These are phyloP conservation scores for Timandra comae DNA, from an alignment of 2,888 invertebrate species.

Conservation along the genomic window DNA sequence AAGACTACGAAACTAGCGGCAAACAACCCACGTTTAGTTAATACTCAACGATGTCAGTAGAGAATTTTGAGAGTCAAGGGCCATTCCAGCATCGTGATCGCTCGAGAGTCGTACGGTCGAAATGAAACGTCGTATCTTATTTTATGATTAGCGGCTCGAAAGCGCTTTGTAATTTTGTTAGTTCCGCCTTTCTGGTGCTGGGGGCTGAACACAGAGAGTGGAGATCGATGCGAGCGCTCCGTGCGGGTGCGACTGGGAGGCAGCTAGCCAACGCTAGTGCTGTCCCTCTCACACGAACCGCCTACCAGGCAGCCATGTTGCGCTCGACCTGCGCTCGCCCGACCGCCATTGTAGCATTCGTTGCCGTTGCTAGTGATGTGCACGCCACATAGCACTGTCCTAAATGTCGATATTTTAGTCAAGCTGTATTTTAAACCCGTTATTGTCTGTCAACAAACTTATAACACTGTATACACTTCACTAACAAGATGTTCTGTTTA, in stretches of 20 bases:
- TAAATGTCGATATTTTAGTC: no score
- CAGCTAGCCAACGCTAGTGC: constrained; percentile 43
- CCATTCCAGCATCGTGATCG: constrained; percentile 74
- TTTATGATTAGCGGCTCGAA: constrained; percentile 78
- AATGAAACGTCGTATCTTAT: constrained; percentile 78
- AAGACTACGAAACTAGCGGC: constrained; percentile 50
- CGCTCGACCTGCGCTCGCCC: constrained; percentile 76
- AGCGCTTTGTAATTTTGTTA: constrained; percentile 78
- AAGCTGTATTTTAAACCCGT: no score
- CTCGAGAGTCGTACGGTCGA: constrained; percentile 74
- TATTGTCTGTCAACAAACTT: no score
- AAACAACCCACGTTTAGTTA: constrained; percentile 52
- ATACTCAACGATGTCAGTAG: constrained; percentile 65
- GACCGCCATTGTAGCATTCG: constrained; percentile 76
- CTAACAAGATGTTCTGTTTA: no score
- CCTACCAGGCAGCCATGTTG: constrained; percentile 77
- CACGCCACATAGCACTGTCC: constrained; percentile 16
- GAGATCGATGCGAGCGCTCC: constrained; percentile 74
- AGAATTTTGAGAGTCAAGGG: constrained; percentile 76
- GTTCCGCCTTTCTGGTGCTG: constrained; percentile 78
- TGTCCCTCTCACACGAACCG: constrained; percentile 68
- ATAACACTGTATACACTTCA: no score
- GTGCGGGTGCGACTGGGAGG: constrained; percentile 63
- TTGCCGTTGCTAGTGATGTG: constrained; percentile 69
- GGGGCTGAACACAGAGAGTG: constrained; percentile 71